phyloP scores from a whole-genome alignment of 2,797 vertebrate genomes.

The Parambassis ranga region DNA sequence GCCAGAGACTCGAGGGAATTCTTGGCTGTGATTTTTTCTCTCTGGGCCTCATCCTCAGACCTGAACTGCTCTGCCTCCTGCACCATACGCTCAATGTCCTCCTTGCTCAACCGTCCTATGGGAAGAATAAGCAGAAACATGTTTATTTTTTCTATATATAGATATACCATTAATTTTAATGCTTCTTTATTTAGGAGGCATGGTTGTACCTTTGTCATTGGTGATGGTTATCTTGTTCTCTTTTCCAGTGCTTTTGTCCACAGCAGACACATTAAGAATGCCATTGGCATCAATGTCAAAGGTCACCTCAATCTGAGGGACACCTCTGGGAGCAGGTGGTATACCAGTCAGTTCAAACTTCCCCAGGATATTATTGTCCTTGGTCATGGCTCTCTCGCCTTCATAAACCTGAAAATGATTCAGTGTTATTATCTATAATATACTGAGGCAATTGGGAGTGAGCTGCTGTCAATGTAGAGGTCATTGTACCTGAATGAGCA shows the following conservation, averaged over 20 bases:
- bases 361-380: slow-evolving; percentile 85
- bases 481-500: slow-evolving; percentile 81
- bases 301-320: slow-evolving; percentile 86
- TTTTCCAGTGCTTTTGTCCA: slow-evolving; percentile 87
- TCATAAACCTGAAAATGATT: slow-evolving; percentile 77
- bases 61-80: slow-evolving; percentile 83
- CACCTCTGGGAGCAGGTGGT: slow-evolving; percentile 83
- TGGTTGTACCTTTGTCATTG: slow-evolving; percentile 82
- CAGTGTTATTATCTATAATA: neutral
- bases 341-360: slow-evolving; percentile 86
- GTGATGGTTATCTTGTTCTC: slow-evolving; percentile 89
- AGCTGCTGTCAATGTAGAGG: neutral
- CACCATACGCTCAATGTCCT: slow-evolving; percentile 86
- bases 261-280: slow-evolving; percentile 85
- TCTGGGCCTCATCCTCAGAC: slow-evolving; percentile 80
- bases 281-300: slow-evolving; percentile 87
- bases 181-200: neutral
- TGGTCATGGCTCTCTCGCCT: slow-evolving; percentile 86
- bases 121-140: neutral
- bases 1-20: slow-evolving; percentile 83
- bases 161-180: neutral
- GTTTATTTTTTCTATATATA: no score
- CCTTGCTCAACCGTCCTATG: slow-evolving; percentile 83
- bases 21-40: slow-evolving; percentile 82
- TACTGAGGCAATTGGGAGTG: neutral